Base-by-base conservation (phyloP, 2,797 vertebrate genomes). In the Centroberyx gerrardi region DNA sequence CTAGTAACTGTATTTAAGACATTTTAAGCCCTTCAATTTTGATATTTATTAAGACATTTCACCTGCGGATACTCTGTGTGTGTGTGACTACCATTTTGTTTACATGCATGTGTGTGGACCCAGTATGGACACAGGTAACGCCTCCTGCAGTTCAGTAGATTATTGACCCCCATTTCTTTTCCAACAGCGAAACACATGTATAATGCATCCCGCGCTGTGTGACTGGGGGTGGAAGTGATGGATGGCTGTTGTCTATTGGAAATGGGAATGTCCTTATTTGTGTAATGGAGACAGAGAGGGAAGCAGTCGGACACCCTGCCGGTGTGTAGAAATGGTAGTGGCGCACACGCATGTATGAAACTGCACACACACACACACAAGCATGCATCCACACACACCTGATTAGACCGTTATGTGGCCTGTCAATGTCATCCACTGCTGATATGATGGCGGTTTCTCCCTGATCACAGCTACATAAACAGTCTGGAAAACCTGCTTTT, bases 191-290 rank as follows among this genome's bases (percentile, higher is more conserved):
- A 48, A 48, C 74, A 62, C 59, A 56, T 65, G 36, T 59, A 68
- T 75, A 27, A 72, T 61, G 62, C 29, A 29, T 53, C 48, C 12
- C 62, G 33, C 54, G 67, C 44, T 42, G 62, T 75, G 18, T 27
- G 29, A 58, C 62, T 71, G 52, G 17, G 12, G 59, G 38, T 60
- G 40, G 62, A 83, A 38, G 78, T 87, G 85, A 90, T 82, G 74
- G 76, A 85, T 81, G 85, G 54, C 71, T 8, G 55, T 55, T 80
- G 81, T 86, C 76, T 48, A 1, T 48, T 59, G 74, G 78, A 86
- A 85, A 86, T 54, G 65, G 60, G 55, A 76, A 81, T 55, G 63
- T 76, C 56, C 62, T 74, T 74, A 67, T 80, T 61, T 80, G 66
- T 84, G 44, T 81, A 75, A 87, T 64, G 67, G 69, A 86, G 61